Evolutionary conservation across 1,140 invertebrate species (phyloP).

Genomic region (Drosophila erecta): DNA sequence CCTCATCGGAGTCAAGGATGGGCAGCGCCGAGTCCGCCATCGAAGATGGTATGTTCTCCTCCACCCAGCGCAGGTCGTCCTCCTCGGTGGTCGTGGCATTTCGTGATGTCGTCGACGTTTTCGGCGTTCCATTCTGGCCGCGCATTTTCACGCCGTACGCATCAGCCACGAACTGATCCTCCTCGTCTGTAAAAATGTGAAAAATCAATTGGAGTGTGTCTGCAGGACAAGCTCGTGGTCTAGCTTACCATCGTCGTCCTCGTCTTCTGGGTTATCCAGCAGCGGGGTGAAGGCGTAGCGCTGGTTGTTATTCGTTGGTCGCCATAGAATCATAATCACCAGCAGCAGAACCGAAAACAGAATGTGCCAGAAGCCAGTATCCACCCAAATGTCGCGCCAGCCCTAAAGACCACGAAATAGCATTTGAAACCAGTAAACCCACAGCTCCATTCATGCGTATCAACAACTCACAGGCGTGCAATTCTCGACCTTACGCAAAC

Average conservation of each 20-base stretch:
- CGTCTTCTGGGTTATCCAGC: constrained; percentile 93
- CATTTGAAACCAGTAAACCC: not conserved
- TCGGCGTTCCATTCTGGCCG: constrained; percentile 71
- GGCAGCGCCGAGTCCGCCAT: constrained; percentile 90
- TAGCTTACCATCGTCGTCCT: constrained; percentile 87
- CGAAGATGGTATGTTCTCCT: constrained; percentile 94
- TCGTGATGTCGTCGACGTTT: constrained; percentile 57
- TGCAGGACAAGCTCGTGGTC: not conserved
- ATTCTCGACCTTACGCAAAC: constrained; percentile 88
- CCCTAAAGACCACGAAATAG: constrained; percentile 86
- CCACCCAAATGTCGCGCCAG: constrained; percentile 96
- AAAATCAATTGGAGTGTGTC: not conserved
- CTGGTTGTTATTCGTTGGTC: constrained; percentile 97
- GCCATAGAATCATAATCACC: constrained; percentile 97
- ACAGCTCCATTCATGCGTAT: not conserved
- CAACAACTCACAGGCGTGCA: constrained; percentile 90
- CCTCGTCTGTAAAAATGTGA: constrained; percentile 85
- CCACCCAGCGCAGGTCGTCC: constrained; percentile 95
- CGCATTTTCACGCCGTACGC: constrained; percentile 94
- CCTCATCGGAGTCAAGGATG: constrained; percentile 95
- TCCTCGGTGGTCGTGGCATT: constrained; percentile 87
- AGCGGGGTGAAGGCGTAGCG: constrained; percentile 97
- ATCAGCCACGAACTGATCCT: constrained; percentile 93
- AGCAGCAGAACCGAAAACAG: constrained; percentile 94
- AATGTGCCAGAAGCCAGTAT: constrained; percentile 97